Base-by-base conservation (phyloP, 2,888 invertebrate genomes). In the Leptinotarsa tumamoca region DNA sequence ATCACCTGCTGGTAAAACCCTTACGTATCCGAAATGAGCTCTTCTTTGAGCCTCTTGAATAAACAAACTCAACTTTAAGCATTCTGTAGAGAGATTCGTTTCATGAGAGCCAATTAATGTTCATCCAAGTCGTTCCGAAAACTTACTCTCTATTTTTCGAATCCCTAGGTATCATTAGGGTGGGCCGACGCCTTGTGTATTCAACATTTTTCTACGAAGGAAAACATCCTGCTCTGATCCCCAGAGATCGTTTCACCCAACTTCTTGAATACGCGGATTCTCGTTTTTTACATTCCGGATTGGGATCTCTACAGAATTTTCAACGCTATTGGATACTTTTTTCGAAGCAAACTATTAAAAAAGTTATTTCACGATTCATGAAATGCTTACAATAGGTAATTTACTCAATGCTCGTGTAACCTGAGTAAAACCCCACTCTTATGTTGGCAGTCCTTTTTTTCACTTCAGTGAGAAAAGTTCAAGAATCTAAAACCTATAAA, bases 61-160 rank as follows among this genome's bases (percentile, higher is more conserved):
- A 5, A 33, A 33, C 27, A 33, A 33, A 33, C 27, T 5, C 5
- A 33, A 33, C 27, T 5, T 33, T 33, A 33, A 5, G 27, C 27
- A 27, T 67, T 67, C 7, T 5, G 0, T 17, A 49, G 43, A 7
- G 67, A 67, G 7, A 67, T 67, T 33, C 7, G 1, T n/a, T 18
- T 67, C 21, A 18, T 43, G 49, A n/a, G 43, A 50, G 7, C 1
- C 7, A 67, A 67, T 15, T 1, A 50, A 50, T 18, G 10, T 67
- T 27, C 33, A 13, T 49, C 52, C 21, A 72, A 75, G 18, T 18
- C 58, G 4, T 66, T 75, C 4, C 1, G 72, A 33, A 72, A 75
- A 67, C 66, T 75, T 7, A 54, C n/a, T 23, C n/a, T 23, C 72
- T 33, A 10, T 75, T 72, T 67, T n/a, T 75, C 10, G 58, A 75